phyloP scores from a whole-genome alignment of 1,140 invertebrate genomes.

The Periplaneta americana region DNA sequence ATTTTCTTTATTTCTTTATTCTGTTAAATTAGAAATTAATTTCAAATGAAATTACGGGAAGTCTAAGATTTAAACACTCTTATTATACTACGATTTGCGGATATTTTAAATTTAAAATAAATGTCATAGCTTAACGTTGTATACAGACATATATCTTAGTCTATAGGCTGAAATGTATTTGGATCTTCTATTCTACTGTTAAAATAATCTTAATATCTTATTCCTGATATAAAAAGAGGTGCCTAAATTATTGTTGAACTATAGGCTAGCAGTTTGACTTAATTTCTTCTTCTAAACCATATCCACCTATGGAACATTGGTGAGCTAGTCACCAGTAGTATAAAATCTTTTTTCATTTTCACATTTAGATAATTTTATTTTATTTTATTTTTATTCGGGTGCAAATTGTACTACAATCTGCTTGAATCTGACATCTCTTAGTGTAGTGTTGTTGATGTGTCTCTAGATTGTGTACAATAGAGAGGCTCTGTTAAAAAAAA shows the following conservation, averaged over 20 bases:
- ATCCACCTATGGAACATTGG: neutral
- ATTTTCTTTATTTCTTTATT: too few relatives aligned
- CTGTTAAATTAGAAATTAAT: too few relatives aligned
- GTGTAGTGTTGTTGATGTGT: neutral
- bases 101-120: too few relatives aligned
- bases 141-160: too few relatives aligned
- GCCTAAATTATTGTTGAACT: neutral
- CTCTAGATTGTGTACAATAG: neutral
- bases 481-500: neutral
- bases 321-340: neutral
- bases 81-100: too few relatives aligned
- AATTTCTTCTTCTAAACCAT: neutral
- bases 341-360: neutral
- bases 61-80: too few relatives aligned
- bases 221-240: too few relatives aligned
- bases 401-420: neutral
- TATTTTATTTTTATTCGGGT: neutral
- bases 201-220: too few relatives aligned
- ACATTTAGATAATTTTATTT: neutral
- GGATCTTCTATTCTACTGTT: too few relatives aligned
- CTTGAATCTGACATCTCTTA: neutral
- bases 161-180: too few relatives aligned
- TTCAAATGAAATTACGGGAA: too few relatives aligned
- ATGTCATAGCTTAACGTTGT: too few relatives aligned
- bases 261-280: neutral